phyloP scores from a whole-genome alignment of 2,888 invertebrate genomes.

The Piscicola geometra region DNA sequence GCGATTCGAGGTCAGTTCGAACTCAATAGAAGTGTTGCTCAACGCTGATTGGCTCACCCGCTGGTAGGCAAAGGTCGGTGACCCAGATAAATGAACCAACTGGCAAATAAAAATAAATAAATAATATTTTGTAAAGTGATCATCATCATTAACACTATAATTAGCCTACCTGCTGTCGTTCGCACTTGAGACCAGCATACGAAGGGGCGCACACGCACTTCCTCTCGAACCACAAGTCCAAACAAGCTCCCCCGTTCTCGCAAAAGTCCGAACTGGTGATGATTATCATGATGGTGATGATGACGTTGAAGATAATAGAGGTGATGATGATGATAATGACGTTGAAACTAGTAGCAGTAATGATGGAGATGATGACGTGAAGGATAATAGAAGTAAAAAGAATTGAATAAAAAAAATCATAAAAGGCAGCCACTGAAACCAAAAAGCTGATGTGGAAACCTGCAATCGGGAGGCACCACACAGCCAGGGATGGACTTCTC shows the following conservation, averaged over 20 bases:
- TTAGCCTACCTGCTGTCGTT: constrained; percentile 39
- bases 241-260: constrained; percentile 49
- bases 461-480: not conserved
- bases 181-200: constrained; percentile 46
- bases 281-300: constrained; percentile 64
- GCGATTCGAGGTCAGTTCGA: constrained; percentile 45
- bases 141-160: not conserved
- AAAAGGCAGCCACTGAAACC: too few species aligned
- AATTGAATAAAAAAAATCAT: too few species aligned
- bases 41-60: not conserved
- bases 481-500: constrained; percentile 6
- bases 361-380: too few species aligned
- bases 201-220: constrained; percentile 47
- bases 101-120: constrained; percentile 26
- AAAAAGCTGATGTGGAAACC: too few species aligned
- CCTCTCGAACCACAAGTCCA: constrained; percentile 48
- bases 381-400: too few species aligned
- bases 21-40: constrained; percentile 38
- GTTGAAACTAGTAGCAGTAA: too few species aligned
- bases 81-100: constrained; percentile 46
- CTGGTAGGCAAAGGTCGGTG: constrained; percentile 44
- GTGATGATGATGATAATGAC: constrained; percentile 22
- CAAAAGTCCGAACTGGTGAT: constrained; percentile 69
- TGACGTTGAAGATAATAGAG: constrained; percentile 23
- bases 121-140: not conserved